Base-by-base conservation (phyloP, 2,888 invertebrate genomes). In the Papilio gigon region DNA sequence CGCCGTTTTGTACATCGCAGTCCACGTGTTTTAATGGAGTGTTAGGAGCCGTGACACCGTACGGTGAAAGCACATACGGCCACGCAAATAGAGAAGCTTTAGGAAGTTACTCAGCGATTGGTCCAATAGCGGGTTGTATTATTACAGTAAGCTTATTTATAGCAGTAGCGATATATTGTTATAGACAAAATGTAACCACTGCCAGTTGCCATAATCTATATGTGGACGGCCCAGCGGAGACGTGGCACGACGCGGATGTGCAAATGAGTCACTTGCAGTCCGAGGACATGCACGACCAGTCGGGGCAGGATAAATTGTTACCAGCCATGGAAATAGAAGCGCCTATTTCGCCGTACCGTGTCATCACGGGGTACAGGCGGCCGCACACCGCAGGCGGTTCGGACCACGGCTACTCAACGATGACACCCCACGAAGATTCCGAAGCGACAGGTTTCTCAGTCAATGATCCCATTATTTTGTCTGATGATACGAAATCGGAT, bases 331-430 rank as follows among this genome's bases (percentile, higher is more conserved):
- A 93, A 77, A 93, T 94, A 73, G 94, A 95, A 60, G 94, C 95
- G 20, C 95, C 95, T 5, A 95, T 97, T 74, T 97, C 97, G 2
- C 98, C 98, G 0, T 98, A 98, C 83, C 95, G 97, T 71, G 95
- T 97, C 71, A 95, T 96, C 56, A 96, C 96, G 0, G 95, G 95
- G 66, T 97, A 97, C 83, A 92, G 96, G 47, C 93, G 97, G 35
- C 94, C 96, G 4, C 94, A 95, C 58, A 94, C 95, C 0, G 95
- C 95, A 0, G 95, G 95, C 56, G 95, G 95, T 76, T 97, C 97
- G n/a, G 98, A 98, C 89, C 97, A 98, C 81, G 98, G 98, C 1
- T 98, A 98, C 86, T 97, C 97, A 3, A 97, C 97, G 0, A 97
- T 97, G 97, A 97, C 97, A 0, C 97, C 97, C 1, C 97, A 97